Conservation (phyloP, 2,113 vertebrate genomes). For the Accipiter virgatus region DNA sequence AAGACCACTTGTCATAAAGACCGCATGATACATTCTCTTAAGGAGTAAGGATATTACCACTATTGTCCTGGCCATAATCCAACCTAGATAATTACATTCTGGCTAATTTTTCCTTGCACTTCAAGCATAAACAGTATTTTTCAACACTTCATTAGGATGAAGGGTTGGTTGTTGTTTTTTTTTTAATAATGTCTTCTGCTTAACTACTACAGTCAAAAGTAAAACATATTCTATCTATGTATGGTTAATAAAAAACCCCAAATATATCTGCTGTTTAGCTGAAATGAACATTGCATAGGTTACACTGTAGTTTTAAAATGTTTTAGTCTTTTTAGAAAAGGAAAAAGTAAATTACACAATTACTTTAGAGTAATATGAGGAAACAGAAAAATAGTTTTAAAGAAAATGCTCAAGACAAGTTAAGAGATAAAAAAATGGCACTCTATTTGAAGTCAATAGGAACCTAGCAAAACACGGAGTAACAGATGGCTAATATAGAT, state of each 20-base stretch:
- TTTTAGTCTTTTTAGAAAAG: neutral
- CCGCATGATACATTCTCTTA: neutral
- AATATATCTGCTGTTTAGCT: neutral
- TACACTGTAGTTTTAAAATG: neutral
- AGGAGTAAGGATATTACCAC: neutral
- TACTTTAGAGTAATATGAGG: neutral
- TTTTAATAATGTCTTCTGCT: neutral
- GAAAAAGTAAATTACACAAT: neutral
- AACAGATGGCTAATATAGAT: neutral
- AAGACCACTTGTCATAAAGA: constrained; percentile 11
- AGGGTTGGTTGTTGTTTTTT: neutral
- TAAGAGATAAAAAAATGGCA: neutral
- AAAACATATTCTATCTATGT: neutral
- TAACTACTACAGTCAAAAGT: neutral
- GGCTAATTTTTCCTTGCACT: neutral
- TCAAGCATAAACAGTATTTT: neutral
- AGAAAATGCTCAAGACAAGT: neutral
- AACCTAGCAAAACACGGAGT: neutral
- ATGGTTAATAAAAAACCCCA: neutral
- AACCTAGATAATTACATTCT: neutral
- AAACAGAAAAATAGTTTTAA: neutral
- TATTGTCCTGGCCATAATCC: neutral
- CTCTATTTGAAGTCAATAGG: neutral
- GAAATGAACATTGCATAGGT: neutral
- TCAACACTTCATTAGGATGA: neutral